A percentile compares a stretch with the other conserved stretches of the same genome.
Evolutionary conservation across 2,888 invertebrate genomes (phyloP).

Genomic region (Melangyna quadrimaculata): DNA sequence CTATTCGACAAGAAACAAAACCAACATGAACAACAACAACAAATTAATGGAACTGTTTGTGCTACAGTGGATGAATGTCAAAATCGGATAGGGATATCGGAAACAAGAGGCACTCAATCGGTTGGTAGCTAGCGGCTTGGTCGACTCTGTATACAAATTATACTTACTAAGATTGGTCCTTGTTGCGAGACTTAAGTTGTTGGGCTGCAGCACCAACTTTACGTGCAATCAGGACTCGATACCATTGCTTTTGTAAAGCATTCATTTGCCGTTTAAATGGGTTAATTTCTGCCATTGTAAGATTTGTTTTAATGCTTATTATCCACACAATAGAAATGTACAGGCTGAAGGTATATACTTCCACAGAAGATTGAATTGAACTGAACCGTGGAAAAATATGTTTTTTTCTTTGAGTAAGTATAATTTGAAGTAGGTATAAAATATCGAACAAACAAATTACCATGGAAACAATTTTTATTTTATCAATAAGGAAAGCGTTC

Average conservation of each 20-base stretch:
- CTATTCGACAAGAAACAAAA: slow-evolving; percentile 69
- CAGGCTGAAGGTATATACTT: neutral
- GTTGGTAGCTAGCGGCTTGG: slow-evolving; percentile 51
- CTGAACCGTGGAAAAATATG: neutral
- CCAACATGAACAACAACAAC: slow-evolving; percentile 6
- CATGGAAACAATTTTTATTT: neutral
- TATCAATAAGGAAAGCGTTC: neutral
- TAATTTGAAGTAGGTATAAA: neutral
- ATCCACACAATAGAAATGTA: neutral
- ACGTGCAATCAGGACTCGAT: slow-evolving; percentile 78
- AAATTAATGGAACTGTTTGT: slow-evolving; percentile 53
- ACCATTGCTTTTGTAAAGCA: slow-evolving; percentile 79
- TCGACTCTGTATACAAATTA: neutral
- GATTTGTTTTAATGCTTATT: slow-evolving; percentile 10
- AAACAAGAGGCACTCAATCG: slow-evolving; percentile 71
- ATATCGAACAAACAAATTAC: neutral
- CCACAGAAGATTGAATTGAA: neutral
- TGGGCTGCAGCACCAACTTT: slow-evolving; percentile 76
- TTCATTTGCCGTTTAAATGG: slow-evolving; percentile 80
- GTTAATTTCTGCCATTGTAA: slow-evolving; percentile 73
- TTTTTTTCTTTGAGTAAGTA: neutral
- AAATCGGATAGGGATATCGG: slow-evolving; percentile 32
- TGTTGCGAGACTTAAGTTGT: slow-evolving; percentile 72
- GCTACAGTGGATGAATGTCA: slow-evolving; percentile 43
- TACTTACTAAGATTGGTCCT: slow-evolving; percentile 77